Evolutionary conservation across 2,888 invertebrate species (phyloP).

Genomic region (Ectropis crepuscularia): DNA sequence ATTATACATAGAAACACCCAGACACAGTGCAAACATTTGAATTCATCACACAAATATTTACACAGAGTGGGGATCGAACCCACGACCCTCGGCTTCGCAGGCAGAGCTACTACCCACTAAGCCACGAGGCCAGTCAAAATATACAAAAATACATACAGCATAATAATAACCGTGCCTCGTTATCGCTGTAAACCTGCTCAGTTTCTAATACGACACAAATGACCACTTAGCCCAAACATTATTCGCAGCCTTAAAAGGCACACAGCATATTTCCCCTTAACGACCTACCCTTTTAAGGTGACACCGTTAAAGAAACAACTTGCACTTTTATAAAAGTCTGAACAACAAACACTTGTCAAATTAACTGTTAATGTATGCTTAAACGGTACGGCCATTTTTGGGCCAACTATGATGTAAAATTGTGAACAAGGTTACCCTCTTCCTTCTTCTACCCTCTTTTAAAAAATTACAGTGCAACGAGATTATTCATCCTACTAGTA

Average conservation of each 20-base stretch:
- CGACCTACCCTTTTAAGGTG: conserved; percentile 6
- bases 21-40: no score
- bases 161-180: background rate
- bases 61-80: no score
- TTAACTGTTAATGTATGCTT: conserved; percentile 7
- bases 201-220: conserved; percentile 24
- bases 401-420: background rate
- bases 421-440: background rate
- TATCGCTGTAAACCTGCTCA: conserved; percentile 1
- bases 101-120: no score
- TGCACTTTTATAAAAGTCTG: conserved; percentile 18
- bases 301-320: conserved; percentile 17
- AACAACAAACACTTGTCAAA: conserved; percentile 19
- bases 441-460: background rate
- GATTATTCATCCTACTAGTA: no score
- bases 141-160: no score
- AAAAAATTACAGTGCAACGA: no score
- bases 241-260: conserved; percentile 14
- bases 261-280: conserved; percentile 12
- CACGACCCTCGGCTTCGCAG: no score
- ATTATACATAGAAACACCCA: no score
- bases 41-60: no score
- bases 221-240: conserved; percentile 8
- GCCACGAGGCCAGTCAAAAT: no score
- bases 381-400: conserved; percentile 3